Base-by-base conservation (phyloP, 2,797 vertebrate genomes). In the Melanotaenia trifasciata region DNA sequence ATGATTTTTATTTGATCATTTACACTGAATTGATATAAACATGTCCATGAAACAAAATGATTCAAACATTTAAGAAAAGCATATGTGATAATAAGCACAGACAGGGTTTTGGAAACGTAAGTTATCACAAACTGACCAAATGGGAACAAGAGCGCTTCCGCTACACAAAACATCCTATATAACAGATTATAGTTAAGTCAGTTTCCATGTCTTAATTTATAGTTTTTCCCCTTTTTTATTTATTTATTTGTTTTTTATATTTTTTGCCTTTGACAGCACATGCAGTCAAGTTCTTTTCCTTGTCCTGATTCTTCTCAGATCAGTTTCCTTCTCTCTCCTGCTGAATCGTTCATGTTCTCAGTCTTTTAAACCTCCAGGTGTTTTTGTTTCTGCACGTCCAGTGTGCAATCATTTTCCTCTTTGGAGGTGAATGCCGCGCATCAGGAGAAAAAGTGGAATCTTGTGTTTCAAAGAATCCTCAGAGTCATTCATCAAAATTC, bases 111-210 rank as follows among this genome's bases (percentile, higher is more conserved):
- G 94, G 94, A 96, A 90, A 97, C 96, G 94, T 91, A 96, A 80
- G 47, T 89, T 84, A 87, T 96, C 96, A 98, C 96, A 96, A 97
- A 96, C 92, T 92, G 95, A 98, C 96, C 96, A 96, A 96, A 96
- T 95, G 96, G 93, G 96, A 97, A 96, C 96, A 95, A 96, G 96
- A 97, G 96, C 95, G 96, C 94, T 95, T 97, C 95, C 95, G 96
- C 96, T 97, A 98, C 96, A 97, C 96, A 96, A 96, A 98, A 98
- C 96, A 97, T 96, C 95, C 95, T 97, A 97, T 96, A 94, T 95
- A 96, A 97, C 96, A 95, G 92, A 87, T 89, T 94, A 94, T 90
- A 93, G 86, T 92, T 86, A 89, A 87, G 87, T 93, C 88, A 84
- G 78, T 91, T 83, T 91, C 87, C 83, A 87, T 83, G 89, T 96